Conservation (phyloP, 2,113 vertebrate genomes). For the Corynorhinus townsendii region DNA sequence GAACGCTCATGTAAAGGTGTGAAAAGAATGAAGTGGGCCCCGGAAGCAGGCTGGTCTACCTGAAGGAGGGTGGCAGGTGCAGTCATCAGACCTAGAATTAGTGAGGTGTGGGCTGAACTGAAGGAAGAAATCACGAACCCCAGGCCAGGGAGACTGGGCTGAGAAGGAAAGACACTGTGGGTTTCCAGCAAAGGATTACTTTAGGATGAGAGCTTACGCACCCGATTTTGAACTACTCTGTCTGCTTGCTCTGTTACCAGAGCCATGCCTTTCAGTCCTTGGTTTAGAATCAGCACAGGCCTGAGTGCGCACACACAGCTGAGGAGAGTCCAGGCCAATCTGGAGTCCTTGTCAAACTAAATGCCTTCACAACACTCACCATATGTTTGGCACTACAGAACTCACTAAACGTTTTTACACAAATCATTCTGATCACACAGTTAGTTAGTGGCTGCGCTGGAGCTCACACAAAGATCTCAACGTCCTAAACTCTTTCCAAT, state of each 20-base stretch:
- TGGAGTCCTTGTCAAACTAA: neutral
- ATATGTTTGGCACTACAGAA: neutral
- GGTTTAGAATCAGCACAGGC: neutral
- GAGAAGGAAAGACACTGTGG: neutral
- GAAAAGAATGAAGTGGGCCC: neutral
- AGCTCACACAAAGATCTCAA: neutral
- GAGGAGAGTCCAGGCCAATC: neutral
- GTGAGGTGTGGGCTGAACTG: neutral
- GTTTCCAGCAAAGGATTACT: neutral
- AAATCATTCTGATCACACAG: neutral
- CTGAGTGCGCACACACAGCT: neutral
- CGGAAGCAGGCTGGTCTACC: neutral
- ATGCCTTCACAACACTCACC: neutral
- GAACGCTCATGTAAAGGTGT: neutral
- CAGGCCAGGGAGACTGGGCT: neutral
- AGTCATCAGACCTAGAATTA: neutral
- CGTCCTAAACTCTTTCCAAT: neutral
- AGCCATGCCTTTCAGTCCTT: neutral
- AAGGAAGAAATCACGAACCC: neutral
- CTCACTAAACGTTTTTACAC: conserved; percentile 1
- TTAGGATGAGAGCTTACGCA: neutral
- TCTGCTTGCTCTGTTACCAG: neutral
- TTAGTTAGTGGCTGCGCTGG: neutral
- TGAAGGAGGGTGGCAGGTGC: neutral
- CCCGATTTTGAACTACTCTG: neutral